These are phyloP conservation scores for Nemurella pictetii DNA, from an alignment of 2,888 invertebrate genomes.

Conservation along the genomic window DNA sequence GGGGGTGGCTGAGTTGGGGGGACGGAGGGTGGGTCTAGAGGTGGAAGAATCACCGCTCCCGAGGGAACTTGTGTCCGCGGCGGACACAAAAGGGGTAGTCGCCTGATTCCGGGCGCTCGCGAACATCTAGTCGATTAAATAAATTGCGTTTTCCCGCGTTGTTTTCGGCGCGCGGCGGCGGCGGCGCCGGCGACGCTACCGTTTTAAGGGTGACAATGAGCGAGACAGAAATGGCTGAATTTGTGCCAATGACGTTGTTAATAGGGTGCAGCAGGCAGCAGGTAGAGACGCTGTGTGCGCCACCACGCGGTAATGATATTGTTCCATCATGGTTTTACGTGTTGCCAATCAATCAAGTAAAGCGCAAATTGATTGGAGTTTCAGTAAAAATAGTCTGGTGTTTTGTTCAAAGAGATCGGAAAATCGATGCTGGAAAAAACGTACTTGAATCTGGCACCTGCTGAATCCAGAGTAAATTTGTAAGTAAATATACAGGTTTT, in stretches of 20 bases:
- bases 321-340: no score
- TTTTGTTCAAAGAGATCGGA: no score
- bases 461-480: no score
- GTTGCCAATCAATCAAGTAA: no score
- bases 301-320: no score
- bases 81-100: conserved; percentile 13
- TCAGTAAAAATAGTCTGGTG: no score
- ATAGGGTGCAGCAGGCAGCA: no score
- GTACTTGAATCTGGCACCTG: no score
- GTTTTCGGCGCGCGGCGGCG: neutral
- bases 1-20: neutral
- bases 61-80: neutral
- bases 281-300: no score
- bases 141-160: neutral
- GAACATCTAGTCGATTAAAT: conserved; percentile 13
- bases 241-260: neutral
- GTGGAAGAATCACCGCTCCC: neutral
- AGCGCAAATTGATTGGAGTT: no score
- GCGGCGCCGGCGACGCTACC: no score
- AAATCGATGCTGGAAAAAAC: no score
- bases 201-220: neutral
- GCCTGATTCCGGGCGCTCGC: neutral
- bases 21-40: neutral
- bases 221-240: neutral
- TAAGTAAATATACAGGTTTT: neutral